Evolutionary conservation across 2,888 invertebrate genomes (phyloP), one percentile per base, ranked within the genome.

Genomic region (Glyphotaelius pellucidus): DNA sequence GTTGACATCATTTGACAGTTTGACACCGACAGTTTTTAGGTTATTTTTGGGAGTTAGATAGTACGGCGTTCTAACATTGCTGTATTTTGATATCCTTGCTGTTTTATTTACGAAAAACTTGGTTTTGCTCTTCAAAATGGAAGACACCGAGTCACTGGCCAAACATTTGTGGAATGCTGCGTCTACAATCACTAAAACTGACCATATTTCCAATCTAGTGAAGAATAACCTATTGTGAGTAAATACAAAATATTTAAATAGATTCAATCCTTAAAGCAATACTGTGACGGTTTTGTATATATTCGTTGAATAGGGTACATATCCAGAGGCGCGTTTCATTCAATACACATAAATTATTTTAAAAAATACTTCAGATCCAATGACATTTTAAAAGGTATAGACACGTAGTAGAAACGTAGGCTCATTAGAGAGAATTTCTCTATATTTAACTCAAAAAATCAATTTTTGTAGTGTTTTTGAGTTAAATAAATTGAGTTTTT

Each of bases 201-300:
- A 92, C 19, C 85, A 32, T 3, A 19, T 92, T 35, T 85, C 83
- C 30, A 85, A 85, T 32, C 80, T 90, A 87, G 90, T 92, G 15
- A 85, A 81, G 81, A 86, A 42, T 86, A 86, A 92, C 42, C 42
- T 92, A 25, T 30, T 92, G 91, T 92, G 90, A 90, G 91, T 83
- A 15, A 31, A 67, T 67, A 67, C 1, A 67, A 19, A 67, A 67
- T 42, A 42, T 38, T 52, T 19, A 52, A 52, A 19, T 52, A 52
- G 19, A 30, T 35, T 89, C 19, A 38, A 12, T 47, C 38, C 25
- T 35, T 52, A n/a, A 3, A 52, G 42, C n/a, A 25, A 19, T n/a
- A 90, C 14, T 38, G n/a, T 12, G 31, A 1, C 1, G 52, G 30
- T 90, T 83, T 2, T 12, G 14, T 80, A 83, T 31, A 14, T 83